Evolutionary conservation across 2,113 vertebrate genomes (phyloP), one percentile per base, ranked within the genome.

Genomic region (Arizona elegans): DNA sequence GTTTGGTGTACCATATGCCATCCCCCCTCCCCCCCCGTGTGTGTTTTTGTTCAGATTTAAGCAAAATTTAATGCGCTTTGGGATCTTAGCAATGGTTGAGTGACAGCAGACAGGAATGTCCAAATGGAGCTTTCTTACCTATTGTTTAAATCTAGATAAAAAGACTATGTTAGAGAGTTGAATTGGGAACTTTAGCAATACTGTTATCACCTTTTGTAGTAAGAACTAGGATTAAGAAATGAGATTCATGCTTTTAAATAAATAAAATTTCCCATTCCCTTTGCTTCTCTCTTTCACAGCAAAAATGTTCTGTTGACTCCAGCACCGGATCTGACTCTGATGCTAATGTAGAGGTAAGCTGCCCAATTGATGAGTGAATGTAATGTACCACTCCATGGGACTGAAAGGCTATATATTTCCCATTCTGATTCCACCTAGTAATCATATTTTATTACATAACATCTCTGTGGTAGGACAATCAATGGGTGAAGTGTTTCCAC

Each of bases 301-400:
- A 92, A 95, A 98, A 98, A 97, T 98, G 98, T 91, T 96, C 95
- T 92, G 96, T 98, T 91, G 98, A 98, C 89, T 98, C 98, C 24
- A 99, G 98, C 92, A 97, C 98, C 0, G 98, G 98, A 91, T 98
- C 98, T 0, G 98, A 98, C 94, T 97, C 98, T 0, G 98, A 98
- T 94, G 96, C 96, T 75, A 97, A 96, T 0, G 38, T 47, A 0
- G 97, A 98, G 98, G 98, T 98, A 97, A 94, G 85, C 91, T 2
- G 13, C 2, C 5, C 9, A 4, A 87, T 11, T 17, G 65, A 52
- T 88, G 21, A 23, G 0, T 0, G 47, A 56, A 26, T 89, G 33
- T 43, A n/a, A 8, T 43, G 3, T 17, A 50, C 47, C 43, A 5
- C 23, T 17, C 8, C 29, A 24, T 17, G 65, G 89, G 59, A n/a